Base-by-base conservation (phyloP, 1,140 invertebrate species). In the Bombus impatiens region DNA sequence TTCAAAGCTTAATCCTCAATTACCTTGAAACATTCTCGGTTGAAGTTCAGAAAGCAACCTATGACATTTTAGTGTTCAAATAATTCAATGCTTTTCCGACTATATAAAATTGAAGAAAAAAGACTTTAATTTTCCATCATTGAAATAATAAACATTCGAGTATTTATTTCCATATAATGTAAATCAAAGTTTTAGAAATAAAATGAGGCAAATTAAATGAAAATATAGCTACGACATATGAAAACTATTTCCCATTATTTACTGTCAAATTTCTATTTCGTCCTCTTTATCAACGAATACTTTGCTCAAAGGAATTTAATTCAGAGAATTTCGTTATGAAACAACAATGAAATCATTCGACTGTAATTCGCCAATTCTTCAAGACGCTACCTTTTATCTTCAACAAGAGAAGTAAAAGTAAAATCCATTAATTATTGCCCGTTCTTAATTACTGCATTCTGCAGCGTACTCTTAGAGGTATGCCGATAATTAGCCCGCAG, bases 371-470 rank as follows among this genome's bases (percentile, higher is more conserved):
- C 18, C 35, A 40, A 10, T 15, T 42, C 12, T 40, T 42, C 25
- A 22, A 53, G 47, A 53, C 47, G 18, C 70, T 68, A 6, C 40
- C 37, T 71, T 28, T 6, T 42, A 42, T 76, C 44, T 13, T 9
- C 9, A n/a, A 25, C 42, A 40, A 37, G 10, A 15, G 42, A 35
- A n/a, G 53, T 44, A 57, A 74, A 40, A 62, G 28, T 37, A 44
- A 65, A n/a, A n/a, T 22, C 47, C 67, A 71, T 70, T 25, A 40
- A 40, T 81, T 57, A 57, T 77, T 72, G 78, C 71, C 65, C 6
- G 40, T 72, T 71, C 68, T 74, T 59, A 74, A 80, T 85, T 80
- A 79, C 62, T 42, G n/a, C 37, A n/a, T 40, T 70, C 68, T 70
- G 25, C 35, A 22, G 25, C 40, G 12, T 40, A 40, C 18, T 35